Evolutionary conservation across 1,140 invertebrate species (phyloP).

Genomic region (Panagrolaimus sp.): DNA sequence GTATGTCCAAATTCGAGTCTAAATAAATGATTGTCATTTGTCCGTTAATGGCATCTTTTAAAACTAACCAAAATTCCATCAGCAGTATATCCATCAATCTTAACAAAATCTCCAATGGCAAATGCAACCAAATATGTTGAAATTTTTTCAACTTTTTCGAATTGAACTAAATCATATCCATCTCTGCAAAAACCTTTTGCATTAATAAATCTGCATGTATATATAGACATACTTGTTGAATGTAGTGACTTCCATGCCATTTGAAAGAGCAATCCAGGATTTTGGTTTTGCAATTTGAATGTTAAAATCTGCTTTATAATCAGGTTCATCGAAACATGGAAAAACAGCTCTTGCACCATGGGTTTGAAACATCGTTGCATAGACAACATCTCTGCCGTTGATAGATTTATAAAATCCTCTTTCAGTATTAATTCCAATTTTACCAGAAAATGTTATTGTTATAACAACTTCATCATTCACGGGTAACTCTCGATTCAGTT

Average conservation of each 20-base stretch:
- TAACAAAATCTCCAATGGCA: constrained; percentile 7
- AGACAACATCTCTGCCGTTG: too few species aligned
- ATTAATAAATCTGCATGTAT: too few species aligned
- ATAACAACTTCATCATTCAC: too few species aligned
- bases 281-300: background rate
- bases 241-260: background rate
- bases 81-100: background rate
- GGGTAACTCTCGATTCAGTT: too few species aligned
- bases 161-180: too few species aligned
- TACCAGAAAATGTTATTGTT: too few species aligned
- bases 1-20: constrained; percentile 4
- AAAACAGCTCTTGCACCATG: background rate
- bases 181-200: too few species aligned
- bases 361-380: background rate
- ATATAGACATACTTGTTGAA: too few species aligned
- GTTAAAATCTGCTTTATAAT: background rate
- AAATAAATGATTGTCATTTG: background rate
- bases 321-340: background rate
- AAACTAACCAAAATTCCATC: background rate
- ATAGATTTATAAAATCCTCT: too few species aligned
- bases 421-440: too few species aligned
- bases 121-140: constrained; percentile 16
- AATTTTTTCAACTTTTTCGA: too few species aligned
- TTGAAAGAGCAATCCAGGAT: background rate
- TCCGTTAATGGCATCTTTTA: too few species aligned